Percentiles rank a stretch among this genome's conserved stretches.
Conservation (phyloP, 2,113 vertebrate species). For the Chascanopsetta lugubris region DNA sequence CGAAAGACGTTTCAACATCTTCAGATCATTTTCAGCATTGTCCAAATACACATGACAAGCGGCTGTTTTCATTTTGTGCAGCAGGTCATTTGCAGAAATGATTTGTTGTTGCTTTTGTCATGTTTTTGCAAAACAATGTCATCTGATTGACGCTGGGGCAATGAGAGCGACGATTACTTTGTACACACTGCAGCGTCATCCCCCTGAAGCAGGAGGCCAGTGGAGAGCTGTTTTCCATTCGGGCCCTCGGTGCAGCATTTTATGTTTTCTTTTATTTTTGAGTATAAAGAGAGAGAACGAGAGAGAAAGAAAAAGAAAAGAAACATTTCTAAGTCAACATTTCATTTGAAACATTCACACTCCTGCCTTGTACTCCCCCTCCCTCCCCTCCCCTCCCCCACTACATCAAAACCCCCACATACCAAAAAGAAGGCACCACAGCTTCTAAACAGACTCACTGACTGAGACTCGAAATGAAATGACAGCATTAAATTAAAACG, state of each 20-base stretch:
- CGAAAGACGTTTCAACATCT: constrained; percentile 30
- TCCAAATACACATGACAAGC: constrained; percentile 34
- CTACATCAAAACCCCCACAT: constrained; percentile 71
- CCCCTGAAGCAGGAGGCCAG: constrained; percentile 57
- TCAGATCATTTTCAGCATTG: constrained; percentile 61
- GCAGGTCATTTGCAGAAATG: neutral
- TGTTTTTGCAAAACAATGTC: constrained; percentile 48
- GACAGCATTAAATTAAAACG: constrained; percentile 72
- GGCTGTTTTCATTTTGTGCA: neutral
- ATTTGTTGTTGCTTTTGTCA: constrained; percentile 22
- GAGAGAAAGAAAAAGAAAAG: constrained; percentile 20
- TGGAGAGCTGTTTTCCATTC: constrained; percentile 60
- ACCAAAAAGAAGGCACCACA: constrained; percentile 87
- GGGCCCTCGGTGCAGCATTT: constrained; percentile 37
- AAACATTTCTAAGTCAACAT: constrained; percentile 63
- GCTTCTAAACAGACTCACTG: constrained; percentile 79
- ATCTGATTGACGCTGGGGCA: constrained; percentile 49
- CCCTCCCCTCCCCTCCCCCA: constrained; percentile 28
- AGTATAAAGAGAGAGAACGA: constrained; percentile 30
- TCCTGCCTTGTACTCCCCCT: constrained; percentile 52
- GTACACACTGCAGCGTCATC: constrained; percentile 57
- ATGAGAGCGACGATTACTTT: constrained; percentile 58
- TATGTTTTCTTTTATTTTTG: constrained; percentile 22
- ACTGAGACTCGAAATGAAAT: constrained; percentile 66
- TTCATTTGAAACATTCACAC: constrained; percentile 79